phyloP scores from a whole-genome alignment of 2,113 vertebrate genomes.

The Oryzias javanicus region DNA sequence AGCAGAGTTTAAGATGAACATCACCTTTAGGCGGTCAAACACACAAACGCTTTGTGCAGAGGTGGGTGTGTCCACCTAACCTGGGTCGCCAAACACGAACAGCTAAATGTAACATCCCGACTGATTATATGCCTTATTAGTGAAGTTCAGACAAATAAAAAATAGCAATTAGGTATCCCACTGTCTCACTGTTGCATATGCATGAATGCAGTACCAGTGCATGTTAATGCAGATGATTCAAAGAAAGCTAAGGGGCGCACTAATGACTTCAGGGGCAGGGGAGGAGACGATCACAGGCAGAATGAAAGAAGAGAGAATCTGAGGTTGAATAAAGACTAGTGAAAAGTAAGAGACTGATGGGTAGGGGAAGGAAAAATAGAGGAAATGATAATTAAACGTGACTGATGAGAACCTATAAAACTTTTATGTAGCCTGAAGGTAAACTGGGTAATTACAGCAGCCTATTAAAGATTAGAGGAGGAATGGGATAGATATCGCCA shows the following conservation, averaged over 20 bases:
- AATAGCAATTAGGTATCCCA: too few species aligned
- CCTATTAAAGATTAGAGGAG: slow-evolving; percentile 10
- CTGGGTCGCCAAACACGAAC: too few species aligned
- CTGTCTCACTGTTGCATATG: too few species aligned
- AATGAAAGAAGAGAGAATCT: neutral
- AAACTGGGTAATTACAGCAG: slow-evolving; percentile 24
- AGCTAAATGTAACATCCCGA: too few species aligned
- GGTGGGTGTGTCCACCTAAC: too few species aligned
- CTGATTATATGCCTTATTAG: too few species aligned
- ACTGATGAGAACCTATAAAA: slow-evolving; percentile 45
- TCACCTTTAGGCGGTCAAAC: too few species aligned
- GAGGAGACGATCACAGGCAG: slow-evolving; percentile 1
- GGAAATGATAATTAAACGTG: neutral
- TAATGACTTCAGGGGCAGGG: slow-evolving; percentile 6
- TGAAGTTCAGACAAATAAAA: too few species aligned
- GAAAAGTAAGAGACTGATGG: neutral
- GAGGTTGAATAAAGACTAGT: neutral
- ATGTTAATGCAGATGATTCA: neutral
- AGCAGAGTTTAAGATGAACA: too few species aligned
- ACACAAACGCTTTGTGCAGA: too few species aligned
- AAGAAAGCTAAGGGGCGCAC: neutral
- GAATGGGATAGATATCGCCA: slow-evolving; percentile 19
- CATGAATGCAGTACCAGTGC: too few species aligned
- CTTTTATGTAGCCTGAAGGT: slow-evolving; percentile 37
- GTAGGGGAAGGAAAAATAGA: neutral